These are phyloP conservation scores for Eugnorisma glareosa DNA, from an alignment of 2,888 invertebrate species.

Conservation along the genomic window DNA sequence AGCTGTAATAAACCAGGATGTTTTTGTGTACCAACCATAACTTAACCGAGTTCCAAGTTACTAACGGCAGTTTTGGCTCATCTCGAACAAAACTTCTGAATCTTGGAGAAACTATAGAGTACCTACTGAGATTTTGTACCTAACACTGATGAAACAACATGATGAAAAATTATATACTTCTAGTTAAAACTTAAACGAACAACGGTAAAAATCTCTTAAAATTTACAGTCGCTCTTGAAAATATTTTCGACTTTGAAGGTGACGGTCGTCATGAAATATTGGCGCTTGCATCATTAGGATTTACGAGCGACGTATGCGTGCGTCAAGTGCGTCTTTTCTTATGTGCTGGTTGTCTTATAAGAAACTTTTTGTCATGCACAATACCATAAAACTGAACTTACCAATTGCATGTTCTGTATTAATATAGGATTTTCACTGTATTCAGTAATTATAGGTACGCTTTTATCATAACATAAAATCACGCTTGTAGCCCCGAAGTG, in stretches of 20 bases:
- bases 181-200: constrained; percentile 2
- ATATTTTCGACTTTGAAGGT: constrained; percentile 15
- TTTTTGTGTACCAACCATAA: constrained; percentile 12
- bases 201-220: background rate
- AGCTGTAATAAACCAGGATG: background rate
- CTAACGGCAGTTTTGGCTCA: constrained; percentile 26
- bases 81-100: constrained; percentile 32
- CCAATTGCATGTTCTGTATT: background rate
- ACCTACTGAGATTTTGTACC: constrained; percentile 19
- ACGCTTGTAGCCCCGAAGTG: background rate
- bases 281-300: constrained; percentile 5
- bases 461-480: background rate
- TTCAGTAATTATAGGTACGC: too few species aligned
- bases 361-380: background rate
- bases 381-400: background rate
- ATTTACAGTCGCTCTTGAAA: background rate
- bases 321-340: background rate
- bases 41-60: constrained; percentile 22
- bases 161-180: background rate
- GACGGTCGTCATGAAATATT: background rate
- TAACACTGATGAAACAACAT: background rate
- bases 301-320: background rate
- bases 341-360: background rate
- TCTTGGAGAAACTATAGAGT: constrained; percentile 34
- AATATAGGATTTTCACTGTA: too few species aligned